A percentile compares a stretch with the other conserved stretches of the same genome.
These are phyloP conservation scores for Apus apus DNA, from an alignment of 2,113 vertebrate genomes.

Conservation along the genomic window DNA sequence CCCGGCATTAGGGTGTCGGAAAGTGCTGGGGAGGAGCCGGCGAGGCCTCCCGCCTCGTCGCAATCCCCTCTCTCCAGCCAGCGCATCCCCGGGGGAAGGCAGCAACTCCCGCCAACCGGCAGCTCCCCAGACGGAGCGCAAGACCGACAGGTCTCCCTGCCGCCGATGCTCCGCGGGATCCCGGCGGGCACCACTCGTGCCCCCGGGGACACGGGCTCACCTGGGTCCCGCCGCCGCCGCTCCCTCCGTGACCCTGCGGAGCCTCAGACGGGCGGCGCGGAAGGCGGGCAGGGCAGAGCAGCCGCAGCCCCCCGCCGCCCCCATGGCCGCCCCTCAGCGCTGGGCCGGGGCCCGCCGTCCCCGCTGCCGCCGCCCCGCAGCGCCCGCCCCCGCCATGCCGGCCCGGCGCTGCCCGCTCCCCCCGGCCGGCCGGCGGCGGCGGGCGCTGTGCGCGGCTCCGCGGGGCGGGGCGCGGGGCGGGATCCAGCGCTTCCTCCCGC, in stretches of 20 bases:
- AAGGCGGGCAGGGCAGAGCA: neutral
- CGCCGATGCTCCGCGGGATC: neutral
- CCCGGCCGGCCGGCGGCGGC: neutral
- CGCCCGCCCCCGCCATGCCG: neutral
- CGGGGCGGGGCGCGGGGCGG: neutral
- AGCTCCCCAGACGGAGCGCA: neutral
- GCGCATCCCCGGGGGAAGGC: neutral
- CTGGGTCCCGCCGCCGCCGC: neutral
- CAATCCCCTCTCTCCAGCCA: neutral
- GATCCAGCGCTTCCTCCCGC: no score
- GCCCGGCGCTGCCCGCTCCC: neutral
- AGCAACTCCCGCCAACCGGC: neutral
- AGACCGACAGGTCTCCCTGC: neutral
- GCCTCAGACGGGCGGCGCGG: neutral
- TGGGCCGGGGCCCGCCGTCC: neutral
- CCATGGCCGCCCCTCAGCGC: neutral
- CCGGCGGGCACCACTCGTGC: neutral
- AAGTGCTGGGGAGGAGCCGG: neutral
- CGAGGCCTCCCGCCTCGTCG: neutral
- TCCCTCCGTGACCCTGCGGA: neutral
- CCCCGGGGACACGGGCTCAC: neutral
- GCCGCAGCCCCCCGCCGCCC: neutral
- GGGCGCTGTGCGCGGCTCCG: neutral
- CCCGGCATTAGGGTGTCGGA: neutral
- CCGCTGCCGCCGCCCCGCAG: neutral